Conservation (phyloP, 2,888 invertebrate genomes). For the Mimachlamys varia region DNA sequence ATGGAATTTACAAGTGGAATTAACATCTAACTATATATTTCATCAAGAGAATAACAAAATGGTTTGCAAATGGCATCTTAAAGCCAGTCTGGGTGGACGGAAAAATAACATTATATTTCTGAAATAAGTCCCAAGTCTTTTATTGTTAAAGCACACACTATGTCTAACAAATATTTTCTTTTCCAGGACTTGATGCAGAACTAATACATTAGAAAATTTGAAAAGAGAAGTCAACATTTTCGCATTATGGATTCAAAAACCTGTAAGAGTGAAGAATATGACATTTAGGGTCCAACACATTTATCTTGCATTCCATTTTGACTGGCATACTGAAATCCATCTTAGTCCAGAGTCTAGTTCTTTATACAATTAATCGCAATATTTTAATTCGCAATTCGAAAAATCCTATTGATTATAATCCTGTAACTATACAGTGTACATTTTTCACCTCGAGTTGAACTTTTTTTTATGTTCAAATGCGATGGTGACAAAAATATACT, state of each 20-base stretch:
- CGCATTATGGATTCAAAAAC: not conserved
- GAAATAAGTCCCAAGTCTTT: not conserved
- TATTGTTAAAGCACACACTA: not conserved
- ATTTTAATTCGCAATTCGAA: no score
- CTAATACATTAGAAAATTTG: not conserved
- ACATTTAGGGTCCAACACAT: no score
- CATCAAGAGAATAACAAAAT: not conserved
- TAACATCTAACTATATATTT: not conserved
- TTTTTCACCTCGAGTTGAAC: not conserved
- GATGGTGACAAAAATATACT: no score
- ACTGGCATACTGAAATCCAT: no score
- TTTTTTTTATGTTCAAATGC: not conserved
- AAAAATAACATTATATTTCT: not conserved
- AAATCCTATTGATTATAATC: no score
- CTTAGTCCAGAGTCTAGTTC: not conserved
- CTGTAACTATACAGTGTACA: no score
- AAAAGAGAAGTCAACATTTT: not conserved
- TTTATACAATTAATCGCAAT: not conserved
- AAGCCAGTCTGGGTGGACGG: not conserved
- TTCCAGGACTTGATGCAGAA: not conserved
- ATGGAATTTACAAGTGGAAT: not conserved
- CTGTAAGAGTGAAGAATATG: not conserved
- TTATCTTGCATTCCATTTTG: no score
- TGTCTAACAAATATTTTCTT: not conserved
- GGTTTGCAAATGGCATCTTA: conserved; percentile 18